A percentile compares a stretch with the other conserved stretches of the same genome.
These are phyloP conservation scores for Anadara kagoshimensis DNA, from an alignment of 1,140 invertebrate genomes.

Conservation along the genomic window DNA sequence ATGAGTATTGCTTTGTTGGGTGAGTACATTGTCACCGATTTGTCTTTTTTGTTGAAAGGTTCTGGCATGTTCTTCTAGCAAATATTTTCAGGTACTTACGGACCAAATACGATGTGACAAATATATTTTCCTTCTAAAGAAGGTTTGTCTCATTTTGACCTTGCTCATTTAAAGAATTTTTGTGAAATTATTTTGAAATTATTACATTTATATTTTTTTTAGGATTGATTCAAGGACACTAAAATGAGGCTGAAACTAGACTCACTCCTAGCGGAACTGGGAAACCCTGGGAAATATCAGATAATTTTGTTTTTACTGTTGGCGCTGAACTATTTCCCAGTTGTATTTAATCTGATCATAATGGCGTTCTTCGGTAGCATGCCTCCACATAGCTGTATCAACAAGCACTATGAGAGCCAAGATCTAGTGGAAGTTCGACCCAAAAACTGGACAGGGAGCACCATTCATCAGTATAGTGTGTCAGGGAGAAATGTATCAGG, in stretches of 20 bases:
- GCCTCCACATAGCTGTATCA: conserved; percentile 40
- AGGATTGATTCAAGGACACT: too few species aligned
- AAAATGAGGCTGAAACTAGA: conserved; percentile 49
- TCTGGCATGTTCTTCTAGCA: too few species aligned
- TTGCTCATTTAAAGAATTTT: too few species aligned
- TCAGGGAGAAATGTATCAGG: background rate
- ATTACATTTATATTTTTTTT: background rate
- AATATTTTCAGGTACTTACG: too few species aligned
- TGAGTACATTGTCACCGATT: too few species aligned
- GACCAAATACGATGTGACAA: too few species aligned
- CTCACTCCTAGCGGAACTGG: conserved; percentile 45
- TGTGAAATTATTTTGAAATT: too few species aligned
- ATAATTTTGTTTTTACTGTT: conserved; percentile 47
- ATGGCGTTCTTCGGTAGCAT: conserved; percentile 54
- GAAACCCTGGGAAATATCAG: conserved; percentile 59
- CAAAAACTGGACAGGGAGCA: background rate
- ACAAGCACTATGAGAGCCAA: conserved; percentile 1
- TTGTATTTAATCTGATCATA: conserved; percentile 55
- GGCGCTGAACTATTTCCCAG: conserved; percentile 53
- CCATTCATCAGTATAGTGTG: background rate
- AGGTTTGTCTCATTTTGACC: too few species aligned
- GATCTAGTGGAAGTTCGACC: background rate
- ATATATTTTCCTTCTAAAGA: too few species aligned
- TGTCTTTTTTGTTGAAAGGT: too few species aligned
- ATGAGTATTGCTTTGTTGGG: too few species aligned